Conservation (phyloP, 92 coral and sea anemone genomes). For the Epizoanthus fatuus region DNA sequence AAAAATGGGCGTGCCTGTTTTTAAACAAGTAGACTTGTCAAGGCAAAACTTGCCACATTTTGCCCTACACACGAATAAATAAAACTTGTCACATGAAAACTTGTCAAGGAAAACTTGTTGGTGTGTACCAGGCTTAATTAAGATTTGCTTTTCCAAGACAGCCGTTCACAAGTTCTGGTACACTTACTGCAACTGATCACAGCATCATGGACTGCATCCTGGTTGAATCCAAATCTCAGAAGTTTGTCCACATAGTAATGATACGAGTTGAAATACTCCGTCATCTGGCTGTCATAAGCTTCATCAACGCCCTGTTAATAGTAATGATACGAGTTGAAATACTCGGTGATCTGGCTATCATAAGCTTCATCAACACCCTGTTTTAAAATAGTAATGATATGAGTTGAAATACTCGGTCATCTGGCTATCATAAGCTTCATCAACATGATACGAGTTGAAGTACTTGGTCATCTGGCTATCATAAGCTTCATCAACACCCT, state of each 20-base stretch:
- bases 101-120: too few species aligned
- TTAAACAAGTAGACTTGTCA: too few species aligned
- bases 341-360: too few species aligned
- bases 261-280: conserved; percentile 89
- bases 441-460: conserved; percentile 87
- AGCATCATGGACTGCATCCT: conserved; percentile 85
- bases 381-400: too few species aligned
- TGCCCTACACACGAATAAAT: too few species aligned
- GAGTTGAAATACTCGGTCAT: conserved; percentile 8
- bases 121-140: not conserved
- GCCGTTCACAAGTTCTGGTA: not conserved
- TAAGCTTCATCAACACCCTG: too few species aligned
- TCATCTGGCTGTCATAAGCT: conserved; percentile 85
- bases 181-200: conserved; percentile 93
- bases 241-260: conserved; percentile 95
- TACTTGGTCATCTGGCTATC: conserved; percentile 85
- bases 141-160: not conserved
- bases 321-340: too few species aligned
- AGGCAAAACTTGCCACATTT: too few species aligned
- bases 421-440: conserved; percentile 88
- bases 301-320: conserved; percentile 63
- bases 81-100: too few species aligned
- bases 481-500: conserved; percentile 82
- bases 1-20: too few species aligned
- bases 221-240: conserved; percentile 88